These are phyloP conservation scores for Yponomeuta cagnagella DNA, from an alignment of 2,888 invertebrate species.

Conservation along the genomic window DNA sequence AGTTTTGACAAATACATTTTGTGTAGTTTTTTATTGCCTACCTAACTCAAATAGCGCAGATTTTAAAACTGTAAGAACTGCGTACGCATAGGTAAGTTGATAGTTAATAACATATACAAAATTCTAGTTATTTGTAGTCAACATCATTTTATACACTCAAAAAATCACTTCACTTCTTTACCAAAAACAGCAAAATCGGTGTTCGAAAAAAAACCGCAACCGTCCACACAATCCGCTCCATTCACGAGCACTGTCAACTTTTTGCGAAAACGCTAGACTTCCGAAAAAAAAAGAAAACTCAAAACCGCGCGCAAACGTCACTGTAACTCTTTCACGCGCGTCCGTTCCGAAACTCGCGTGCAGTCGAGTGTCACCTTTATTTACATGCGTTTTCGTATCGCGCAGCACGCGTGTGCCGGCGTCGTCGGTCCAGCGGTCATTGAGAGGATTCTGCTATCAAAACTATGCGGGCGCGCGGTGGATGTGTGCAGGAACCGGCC, in stretches of 20 bases:
- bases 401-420: slow-evolving; percentile 74
- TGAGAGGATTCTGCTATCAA: slow-evolving; percentile 55
- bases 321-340: slow-evolving; percentile 51
- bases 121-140: no score
- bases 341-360: slow-evolving; percentile 44
- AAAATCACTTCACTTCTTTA: background rate
- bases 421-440: slow-evolving; percentile 80
- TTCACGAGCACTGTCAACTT: slow-evolving; percentile 2
- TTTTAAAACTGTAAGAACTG: no score
- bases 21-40: background rate
- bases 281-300: slow-evolving; percentile 28
- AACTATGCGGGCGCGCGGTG: slow-evolving; percentile 27
- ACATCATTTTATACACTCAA: background rate
- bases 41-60: background rate
- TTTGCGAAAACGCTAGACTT: slow-evolving; percentile 14
- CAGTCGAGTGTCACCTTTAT: slow-evolving; percentile 42
- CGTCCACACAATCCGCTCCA: background rate
- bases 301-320: slow-evolving; percentile 43
- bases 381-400: slow-evolving; percentile 59
- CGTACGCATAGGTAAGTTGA: no score
- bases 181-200: background rate
- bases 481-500: slow-evolving; percentile 65
- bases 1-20: background rate
- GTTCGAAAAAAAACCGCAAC: background rate
- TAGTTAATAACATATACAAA: no score